These are phyloP conservation scores for Parnassius apollo DNA, from an alignment of 2,888 invertebrate genomes.

Conservation along the genomic window DNA sequence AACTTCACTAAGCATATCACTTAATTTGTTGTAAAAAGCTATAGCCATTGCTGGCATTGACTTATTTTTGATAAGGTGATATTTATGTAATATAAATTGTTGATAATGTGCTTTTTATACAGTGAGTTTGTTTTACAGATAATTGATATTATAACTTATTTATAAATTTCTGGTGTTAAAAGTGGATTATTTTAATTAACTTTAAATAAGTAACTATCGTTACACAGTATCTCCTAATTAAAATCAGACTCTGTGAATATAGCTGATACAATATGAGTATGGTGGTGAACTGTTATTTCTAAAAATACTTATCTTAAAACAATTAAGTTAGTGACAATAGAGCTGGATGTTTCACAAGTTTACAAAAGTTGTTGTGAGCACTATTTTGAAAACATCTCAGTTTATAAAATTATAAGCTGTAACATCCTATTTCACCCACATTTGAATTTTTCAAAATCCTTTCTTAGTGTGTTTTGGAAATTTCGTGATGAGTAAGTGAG, in stretches of 20 bases:
- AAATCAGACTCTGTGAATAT: constrained; percentile 19
- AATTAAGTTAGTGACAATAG: background rate
- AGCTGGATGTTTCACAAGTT: constrained; percentile 1
- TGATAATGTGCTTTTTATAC: too few species aligned
- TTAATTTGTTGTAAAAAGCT: background rate
- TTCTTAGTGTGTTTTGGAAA: too few species aligned
- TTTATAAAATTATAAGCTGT: background rate
- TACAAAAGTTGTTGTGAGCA: background rate
- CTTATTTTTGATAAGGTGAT: too few species aligned
- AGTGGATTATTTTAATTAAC: background rate
- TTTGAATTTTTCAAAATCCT: too few species aligned
- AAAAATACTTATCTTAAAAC: background rate
- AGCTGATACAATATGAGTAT: constrained; percentile 3
- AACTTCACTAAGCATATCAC: background rate
- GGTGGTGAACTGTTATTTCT: background rate
- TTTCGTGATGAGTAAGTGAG: too few species aligned
- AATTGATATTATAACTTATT: background rate
- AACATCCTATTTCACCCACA: too few species aligned
- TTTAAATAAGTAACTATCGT: constrained; percentile 11
- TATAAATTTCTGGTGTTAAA: background rate
- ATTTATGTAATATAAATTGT: too few species aligned
- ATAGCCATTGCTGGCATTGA: too few species aligned
- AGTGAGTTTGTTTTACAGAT: background rate
- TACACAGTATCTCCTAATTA: constrained; percentile 10
- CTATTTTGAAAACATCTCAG: constrained; percentile 2